phyloP scores from a whole-genome alignment of 2,888 invertebrate genomes.

The Frankliniella intonsa region DNA sequence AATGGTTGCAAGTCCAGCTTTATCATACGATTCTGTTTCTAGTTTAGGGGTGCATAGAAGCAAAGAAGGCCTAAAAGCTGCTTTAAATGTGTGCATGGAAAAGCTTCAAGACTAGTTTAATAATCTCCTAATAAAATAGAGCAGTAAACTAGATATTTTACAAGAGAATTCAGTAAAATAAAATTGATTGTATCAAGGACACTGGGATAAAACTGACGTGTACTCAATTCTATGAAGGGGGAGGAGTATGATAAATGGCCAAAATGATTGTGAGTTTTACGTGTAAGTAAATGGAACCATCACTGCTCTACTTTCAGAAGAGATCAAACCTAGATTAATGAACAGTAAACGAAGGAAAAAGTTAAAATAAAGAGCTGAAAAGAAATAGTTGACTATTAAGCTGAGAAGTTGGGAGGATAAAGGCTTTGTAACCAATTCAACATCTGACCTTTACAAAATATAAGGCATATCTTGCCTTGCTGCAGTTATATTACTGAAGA shows the following conservation, averaged over 20 bases:
- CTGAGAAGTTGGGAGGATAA: conserved; percentile 26
- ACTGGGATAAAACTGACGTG: too few species aligned
- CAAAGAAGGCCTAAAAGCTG: conserved; percentile 15
- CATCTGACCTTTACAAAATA: conserved; percentile 4
- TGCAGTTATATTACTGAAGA: not conserved
- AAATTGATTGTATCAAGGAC: too few species aligned
- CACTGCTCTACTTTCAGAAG: not conserved
- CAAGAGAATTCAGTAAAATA: not conserved
- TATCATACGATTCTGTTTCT: not conserved
- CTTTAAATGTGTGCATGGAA: conserved; percentile 8
- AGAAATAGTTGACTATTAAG: conserved; percentile 23
- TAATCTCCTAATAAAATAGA: not conserved
- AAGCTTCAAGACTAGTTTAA: not conserved
- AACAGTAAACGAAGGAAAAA: not conserved
- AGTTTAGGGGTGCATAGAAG: conserved; percentile 1
- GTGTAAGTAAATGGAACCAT: not conserved
- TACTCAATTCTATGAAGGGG: too few species aligned
- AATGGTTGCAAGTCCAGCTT: not conserved
- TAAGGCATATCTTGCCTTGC: conserved; percentile 1
- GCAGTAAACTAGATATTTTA: not conserved
- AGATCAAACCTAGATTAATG: not conserved
- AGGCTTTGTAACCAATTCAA: not conserved
- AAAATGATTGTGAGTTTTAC: not conserved
- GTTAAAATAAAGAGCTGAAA: conserved; percentile 9
- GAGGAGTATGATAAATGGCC: not conserved